Base-by-base conservation (phyloP, 2,797 vertebrate genomes). In the Eulemur mongoz region DNA sequence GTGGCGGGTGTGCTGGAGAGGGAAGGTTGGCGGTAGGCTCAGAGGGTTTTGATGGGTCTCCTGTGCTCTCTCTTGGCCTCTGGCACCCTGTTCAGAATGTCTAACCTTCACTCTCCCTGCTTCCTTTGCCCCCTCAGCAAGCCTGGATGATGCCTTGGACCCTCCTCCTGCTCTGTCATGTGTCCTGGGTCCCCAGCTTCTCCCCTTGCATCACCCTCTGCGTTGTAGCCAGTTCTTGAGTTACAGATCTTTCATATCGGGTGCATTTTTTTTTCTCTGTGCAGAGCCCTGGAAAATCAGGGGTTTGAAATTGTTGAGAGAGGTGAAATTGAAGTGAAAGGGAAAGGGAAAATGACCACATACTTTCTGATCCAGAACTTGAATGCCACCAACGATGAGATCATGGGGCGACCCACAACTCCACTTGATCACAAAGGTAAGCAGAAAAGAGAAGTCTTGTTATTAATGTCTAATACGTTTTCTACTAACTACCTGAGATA, bases 241-340 rank as follows among this genome's bases (percentile, higher is more conserved):
- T 43, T 35, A 14, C 5, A 65, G 18, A 63, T 52, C 70, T 84
- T 69, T 82, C 38, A 22, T 78, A 59, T 4, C n/a, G 43, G 43
- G 27, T n/a, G 11, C 20, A 23, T 52, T 84, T 75, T 30, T 27
- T 15, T 96, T 88, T 0, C 45, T 57, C 59, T 80, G 1, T 88
- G n/a, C 91, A 99, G 98, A 88, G 93, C 96, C 80, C 95, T 99
- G 65, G 89, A 97, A 95, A 97, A 98, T 69, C 85, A 96, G 96
- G 97, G 96, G 32, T 99, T 98, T 97, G 98, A 98, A 97, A 98
- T 48, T 73, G n/a, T 45, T 11, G 87, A 97, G 94, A 97, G 99
- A 70, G 99, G 99, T 50, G 98, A 98, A 95, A 99, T 99, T 6
- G 97, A 99, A 91, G 99, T 99, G 88, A 99, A 99, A 98, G 99